Evolutionary conservation across 1,140 invertebrate genomes (phyloP), one percentile per base, ranked within the genome.

Genomic region (Pygmarrhopalites habei): DNA sequence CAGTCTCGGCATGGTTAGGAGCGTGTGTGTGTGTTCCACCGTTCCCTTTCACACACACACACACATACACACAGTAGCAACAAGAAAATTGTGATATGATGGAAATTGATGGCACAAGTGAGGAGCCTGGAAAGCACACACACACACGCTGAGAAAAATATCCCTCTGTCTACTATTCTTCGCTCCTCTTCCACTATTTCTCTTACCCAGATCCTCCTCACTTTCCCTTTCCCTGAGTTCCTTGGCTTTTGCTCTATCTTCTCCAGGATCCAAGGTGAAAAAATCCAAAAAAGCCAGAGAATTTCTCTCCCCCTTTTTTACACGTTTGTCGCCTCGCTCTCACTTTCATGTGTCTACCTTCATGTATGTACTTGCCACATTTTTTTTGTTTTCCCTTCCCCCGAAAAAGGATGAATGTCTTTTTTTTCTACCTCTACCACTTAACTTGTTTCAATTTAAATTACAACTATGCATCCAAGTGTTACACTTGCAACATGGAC

Each of bases 41-140:
- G 35, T 39, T 53, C n/a, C n/a, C n/a, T n/a, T n/a, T n/a, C n/a
- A n/a, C n/a, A n/a, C n/a, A n/a, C n/a, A n/a, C n/a, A n/a, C n/a
- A n/a, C n/a, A n/a, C n/a, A n/a, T n/a, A n/a, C n/a, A n/a, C n/a
- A 52, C 25, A 28, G 35, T 25, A 47, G 25, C 35, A 62, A 62
- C 39, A 55, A 55, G 60, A 52, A 62, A 62, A 62, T 62, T 62
- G 52, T 62, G 52, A 62, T 62, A 62, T 56, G 52, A 62, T 62
- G 52, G 60, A 62, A 62, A 62, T 62, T 62, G 60, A 62, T 62
- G 60, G 60, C 32, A 56, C 14, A 62, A 62, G 23, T 55, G 39
- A 56, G n/a, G 49, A 61, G 49, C 30, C 39, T 19, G 49, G 49
- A 60, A 60, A 41, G 59, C 26, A 47, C 5, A 41, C 25, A 41